These are phyloP conservation scores for Trachurus trachurus DNA, from an alignment of 2,797 vertebrate genomes.

Conservation along the genomic window DNA sequence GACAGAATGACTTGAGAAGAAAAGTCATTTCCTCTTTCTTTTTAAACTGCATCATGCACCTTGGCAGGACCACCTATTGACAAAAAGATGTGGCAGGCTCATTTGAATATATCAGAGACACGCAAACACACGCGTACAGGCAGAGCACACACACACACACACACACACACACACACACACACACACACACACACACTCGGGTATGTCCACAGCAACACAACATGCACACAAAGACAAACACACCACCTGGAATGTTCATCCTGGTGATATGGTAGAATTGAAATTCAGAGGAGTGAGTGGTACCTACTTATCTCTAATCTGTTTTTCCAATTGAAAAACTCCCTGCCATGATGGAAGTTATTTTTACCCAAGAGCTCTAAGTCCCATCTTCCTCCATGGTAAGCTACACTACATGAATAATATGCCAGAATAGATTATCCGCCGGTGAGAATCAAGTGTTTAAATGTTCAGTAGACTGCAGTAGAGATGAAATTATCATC, in stretches of 20 bases:
- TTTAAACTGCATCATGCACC: constrained; percentile 66
- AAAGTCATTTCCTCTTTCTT: constrained; percentile 75
- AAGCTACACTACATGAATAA: constrained; percentile 34
- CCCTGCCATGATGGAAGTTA: constrained; percentile 37
- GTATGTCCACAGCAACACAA: constrained; percentile 27
- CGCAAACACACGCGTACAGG: constrained; percentile 10
- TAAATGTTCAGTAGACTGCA: constrained; percentile 32
- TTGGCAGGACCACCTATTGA: constrained; percentile 70
- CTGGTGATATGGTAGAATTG: constrained; percentile 56
- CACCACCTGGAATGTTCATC: constrained; percentile 51
- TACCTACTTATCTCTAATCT: constrained; percentile 66
- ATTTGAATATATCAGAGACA: constrained; percentile 64
- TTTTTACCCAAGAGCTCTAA: constrained; percentile 53
- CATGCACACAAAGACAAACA: constrained; percentile 56
- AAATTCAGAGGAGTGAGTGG: constrained; percentile 65
- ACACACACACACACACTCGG: constrained; percentile 12
- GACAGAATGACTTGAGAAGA: constrained; percentile 63
- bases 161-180: constrained; percentile 20
- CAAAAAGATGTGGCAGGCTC: constrained; percentile 52
- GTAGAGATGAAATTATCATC: constrained; percentile 15
- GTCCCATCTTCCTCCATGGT: constrained; percentile 28
- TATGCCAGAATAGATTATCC: constrained; percentile 22
- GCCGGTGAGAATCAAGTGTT: constrained; percentile 39
- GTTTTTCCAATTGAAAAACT: constrained; percentile 68
- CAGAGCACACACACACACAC: constrained; percentile 18